Base-by-base conservation (phyloP, 2,113 vertebrate genomes). In the Cephalopholis sonnerati region DNA sequence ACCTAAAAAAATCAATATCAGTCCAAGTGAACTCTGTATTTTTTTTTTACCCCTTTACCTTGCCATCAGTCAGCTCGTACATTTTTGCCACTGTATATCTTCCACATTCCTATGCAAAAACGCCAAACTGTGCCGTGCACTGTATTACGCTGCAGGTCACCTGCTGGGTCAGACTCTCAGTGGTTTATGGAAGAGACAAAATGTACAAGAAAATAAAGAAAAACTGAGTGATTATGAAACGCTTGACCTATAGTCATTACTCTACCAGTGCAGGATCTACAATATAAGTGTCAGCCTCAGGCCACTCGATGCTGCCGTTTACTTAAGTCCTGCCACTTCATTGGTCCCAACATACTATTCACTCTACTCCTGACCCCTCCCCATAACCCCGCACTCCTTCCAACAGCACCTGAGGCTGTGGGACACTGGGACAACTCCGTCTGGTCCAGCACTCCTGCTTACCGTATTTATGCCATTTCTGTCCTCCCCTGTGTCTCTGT, bases 321-420 rank as follows among this genome's bases (percentile, higher is more conserved):
- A 36, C 7, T 36, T 36, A 36, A 36, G 5, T 36, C 32, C 32
- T 36, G 32, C 32, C n/a, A 27, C 59, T 50, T 65, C 9, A 72
- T 3, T 50, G 39, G 50, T 53, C 29, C 53, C 63, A 63, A 11
- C 41, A 54, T 17, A 51, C 72, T 87, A 71, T 87, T 91, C 6
- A 4, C 20, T 25, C 53, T n/a, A 64, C 20, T 57, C 44, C 24
- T 57, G 20, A 54, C 64, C 54, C 24, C 9, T 44, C 25, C 69
- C 41, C 27, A 11, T 50, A 32, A 77, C 67, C n/a, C 44, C 29
- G 18, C 7, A 32, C 27, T 61, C 29, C 55, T 63, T 36, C 57
- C 36, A 79, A 25, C 57, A 80, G 69, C 83, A 86, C 85, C 82
- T 73, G 74, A 80, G 76, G 77, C 86, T 83, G 20, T 57, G 62